These are phyloP conservation scores for Gryon sp. DNA, from an alignment of 1,140 invertebrate species.

Conservation along the genomic window DNA sequence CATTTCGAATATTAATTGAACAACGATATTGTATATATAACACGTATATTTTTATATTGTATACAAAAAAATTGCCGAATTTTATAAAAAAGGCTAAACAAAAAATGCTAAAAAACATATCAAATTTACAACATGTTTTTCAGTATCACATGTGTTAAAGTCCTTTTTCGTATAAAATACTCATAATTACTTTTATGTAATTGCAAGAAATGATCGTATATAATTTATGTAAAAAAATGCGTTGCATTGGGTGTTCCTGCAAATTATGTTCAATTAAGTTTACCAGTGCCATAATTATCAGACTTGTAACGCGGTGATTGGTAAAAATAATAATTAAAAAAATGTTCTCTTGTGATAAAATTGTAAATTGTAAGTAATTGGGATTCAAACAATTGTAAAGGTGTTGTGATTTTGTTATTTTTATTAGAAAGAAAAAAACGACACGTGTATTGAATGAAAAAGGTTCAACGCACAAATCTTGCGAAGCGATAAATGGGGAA, in stretches of 20 bases:
- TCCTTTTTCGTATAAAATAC: not conserved
- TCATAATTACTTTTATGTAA: not conserved
- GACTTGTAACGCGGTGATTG: constrained; percentile 47
- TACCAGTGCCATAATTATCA: constrained; percentile 55
- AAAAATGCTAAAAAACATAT: too few relatives aligned
- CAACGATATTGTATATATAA: too few relatives aligned
- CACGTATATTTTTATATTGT: too few relatives aligned
- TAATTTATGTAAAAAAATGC: constrained; percentile 22
- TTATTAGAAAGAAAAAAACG: constrained; percentile 22
- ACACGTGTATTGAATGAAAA: not conserved
- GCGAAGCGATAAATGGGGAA: constrained; percentile 31
- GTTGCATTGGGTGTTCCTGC: constrained; percentile 40
- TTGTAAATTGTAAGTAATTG: constrained; percentile 7
- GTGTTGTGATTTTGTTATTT: constrained; percentile 25
- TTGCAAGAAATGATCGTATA: constrained; percentile 1
- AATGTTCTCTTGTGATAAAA: constrained; percentile 42
- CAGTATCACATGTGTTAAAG: too few relatives aligned
- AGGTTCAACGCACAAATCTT: constrained; percentile 45
- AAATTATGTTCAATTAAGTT: constrained; percentile 27
- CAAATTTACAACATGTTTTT: too few relatives aligned
- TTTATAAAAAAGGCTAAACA: too few relatives aligned
- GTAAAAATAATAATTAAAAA: constrained; percentile 21
- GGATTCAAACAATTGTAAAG: not conserved
- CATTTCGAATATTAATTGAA: too few relatives aligned
- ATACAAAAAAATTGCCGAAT: too few relatives aligned